phyloP scores from a whole-genome alignment of 2,888 invertebrate species.

The Mesoligia furuncula region DNA sequence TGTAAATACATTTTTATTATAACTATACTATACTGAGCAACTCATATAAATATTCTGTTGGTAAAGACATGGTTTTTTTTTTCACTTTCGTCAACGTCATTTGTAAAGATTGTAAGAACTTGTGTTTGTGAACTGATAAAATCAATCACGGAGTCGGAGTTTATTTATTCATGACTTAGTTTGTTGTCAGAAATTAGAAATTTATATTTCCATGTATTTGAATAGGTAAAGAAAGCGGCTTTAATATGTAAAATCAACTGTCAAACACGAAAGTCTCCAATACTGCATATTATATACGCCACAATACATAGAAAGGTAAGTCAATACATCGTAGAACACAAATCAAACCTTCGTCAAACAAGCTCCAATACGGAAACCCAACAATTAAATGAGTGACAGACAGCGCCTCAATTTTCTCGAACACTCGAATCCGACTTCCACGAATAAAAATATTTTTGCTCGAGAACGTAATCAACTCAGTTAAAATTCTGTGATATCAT shows the following conservation, averaged over 20 bases:
- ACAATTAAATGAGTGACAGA: slow-evolving; percentile 42
- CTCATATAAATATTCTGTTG: slow-evolving; percentile 29
- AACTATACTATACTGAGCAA: slow-evolving; percentile 33
- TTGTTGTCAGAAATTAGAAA: slow-evolving; percentile 12
- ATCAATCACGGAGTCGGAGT: slow-evolving; percentile 22
- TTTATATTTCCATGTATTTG: not conserved
- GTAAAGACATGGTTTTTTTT: slow-evolving; percentile 33
- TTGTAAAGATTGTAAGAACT: slow-evolving; percentile 18
- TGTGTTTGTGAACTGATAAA: slow-evolving; percentile 26
- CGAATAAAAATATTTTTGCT: slow-evolving; percentile 39
- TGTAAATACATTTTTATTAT: slow-evolving; percentile 66
- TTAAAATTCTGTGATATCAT: slow-evolving; percentile 54
- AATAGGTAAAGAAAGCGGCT: too few species aligned
- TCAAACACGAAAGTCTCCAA: slow-evolving; percentile 5
- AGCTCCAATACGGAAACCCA: slow-evolving; percentile 33
- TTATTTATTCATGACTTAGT: slow-evolving; percentile 41
- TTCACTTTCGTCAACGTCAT: slow-evolving; percentile 46
- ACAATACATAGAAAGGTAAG: slow-evolving; percentile 6
- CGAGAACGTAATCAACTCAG: slow-evolving; percentile 56
- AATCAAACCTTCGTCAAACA: slow-evolving; percentile 42
- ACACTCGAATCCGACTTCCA: slow-evolving; percentile 20
- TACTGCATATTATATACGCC: slow-evolving; percentile 1
- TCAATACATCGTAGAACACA: slow-evolving; percentile 25
- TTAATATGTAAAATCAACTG: slow-evolving; percentile 10
- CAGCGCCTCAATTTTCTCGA: slow-evolving; percentile 48